Evolutionary conservation across 2,113 vertebrate species (phyloP), one percentile per base, ranked within the genome.

Genomic region (Athene noctua): DNA sequence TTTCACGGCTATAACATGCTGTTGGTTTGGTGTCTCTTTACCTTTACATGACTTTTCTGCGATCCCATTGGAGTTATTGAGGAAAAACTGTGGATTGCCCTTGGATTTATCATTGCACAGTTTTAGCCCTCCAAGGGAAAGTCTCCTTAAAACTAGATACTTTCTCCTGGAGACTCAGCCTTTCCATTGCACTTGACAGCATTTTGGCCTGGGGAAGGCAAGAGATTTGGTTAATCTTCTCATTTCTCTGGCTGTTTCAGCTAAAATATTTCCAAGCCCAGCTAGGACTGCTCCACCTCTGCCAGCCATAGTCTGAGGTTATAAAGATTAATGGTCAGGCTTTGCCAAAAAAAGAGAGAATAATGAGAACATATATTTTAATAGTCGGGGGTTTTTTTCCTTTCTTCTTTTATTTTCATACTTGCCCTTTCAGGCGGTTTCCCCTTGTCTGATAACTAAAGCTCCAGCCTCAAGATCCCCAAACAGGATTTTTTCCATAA

Each of bases 231-330:
- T 80, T 79, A 80, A 85, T 79, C 42, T 78, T 52, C 70, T 90
- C 10, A 71, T 94, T 77, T 71, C 74, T 92, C 63, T 88, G 42
- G 15, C 38, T 92, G 51, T 61, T 86, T 79, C 57, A 81, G n/a
- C 62, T 83, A 62, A 94, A 92, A 62, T 90, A 90, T 86, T 96
- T 89, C 38, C 63, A 83, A 92, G 40, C 11, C 4, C 52, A 93
- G 73, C 27, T 80, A 84, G 57, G 51, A 49, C 47, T 84, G 61
- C n/a, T 84, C 27, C 6, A 5, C 52, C 62, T 81, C 65, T 95
- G 52, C 38, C 86, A 96, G 80, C 36, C n/a, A 29, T 6, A 83
- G 26, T 25, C 77, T 46, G 58, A 88, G 26, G n/a, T 75, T 82
- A 42, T 91, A 72, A 83, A 95, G 75, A 88, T 86, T 88, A 75